A percentile compares a stretch with the other conserved stretches of the same genome.
Evolutionary conservation across 2,888 invertebrate genomes (phyloP).

Genomic region (Gasteruption jaculator): DNA sequence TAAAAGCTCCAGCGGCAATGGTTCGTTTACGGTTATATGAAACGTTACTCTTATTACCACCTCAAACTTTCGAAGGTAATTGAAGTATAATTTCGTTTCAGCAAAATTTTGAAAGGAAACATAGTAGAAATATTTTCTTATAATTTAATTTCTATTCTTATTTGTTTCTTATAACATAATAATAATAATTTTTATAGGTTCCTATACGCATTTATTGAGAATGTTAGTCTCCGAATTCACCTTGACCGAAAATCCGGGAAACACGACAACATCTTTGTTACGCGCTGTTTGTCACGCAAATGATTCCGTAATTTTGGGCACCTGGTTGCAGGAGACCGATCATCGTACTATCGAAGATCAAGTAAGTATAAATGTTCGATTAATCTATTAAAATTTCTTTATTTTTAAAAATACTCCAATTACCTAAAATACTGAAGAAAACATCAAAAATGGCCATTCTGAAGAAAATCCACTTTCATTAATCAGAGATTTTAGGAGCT

Average conservation of each 20-base stretch:
- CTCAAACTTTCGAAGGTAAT: slow-evolving; percentile 74
- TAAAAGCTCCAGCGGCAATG: slow-evolving; percentile 93
- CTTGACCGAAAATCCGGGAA: slow-evolving; percentile 87
- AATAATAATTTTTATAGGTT: no score
- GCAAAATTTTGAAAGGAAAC: neutral
- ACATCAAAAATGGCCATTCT: neutral
- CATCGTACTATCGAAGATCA: slow-evolving; percentile 96
- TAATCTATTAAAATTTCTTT: slow-evolving; percentile 16
- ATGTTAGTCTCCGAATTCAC: slow-evolving; percentile 95
- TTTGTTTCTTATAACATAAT: slow-evolving; percentile 14
- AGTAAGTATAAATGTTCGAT: slow-evolving; percentile 55
- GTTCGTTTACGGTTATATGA: slow-evolving; percentile 90
- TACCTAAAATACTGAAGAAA: neutral
- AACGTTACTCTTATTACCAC: slow-evolving; percentile 72
- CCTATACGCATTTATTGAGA: slow-evolving; percentile 81
- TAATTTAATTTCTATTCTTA: neutral
- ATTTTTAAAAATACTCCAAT: neutral
- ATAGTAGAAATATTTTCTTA: slow-evolving; percentile 5
- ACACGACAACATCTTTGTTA: slow-evolving; percentile 81
- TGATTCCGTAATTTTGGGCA: slow-evolving; percentile 87
- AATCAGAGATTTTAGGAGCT: no score
- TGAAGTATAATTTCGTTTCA: slow-evolving; percentile 7
- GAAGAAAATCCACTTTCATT: neutral
- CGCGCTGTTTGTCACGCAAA: slow-evolving; percentile 81
- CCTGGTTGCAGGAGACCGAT: slow-evolving; percentile 94